These are phyloP conservation scores for Megathymus violae DNA, from an alignment of 1,140 invertebrate genomes.

Conservation along the genomic window DNA sequence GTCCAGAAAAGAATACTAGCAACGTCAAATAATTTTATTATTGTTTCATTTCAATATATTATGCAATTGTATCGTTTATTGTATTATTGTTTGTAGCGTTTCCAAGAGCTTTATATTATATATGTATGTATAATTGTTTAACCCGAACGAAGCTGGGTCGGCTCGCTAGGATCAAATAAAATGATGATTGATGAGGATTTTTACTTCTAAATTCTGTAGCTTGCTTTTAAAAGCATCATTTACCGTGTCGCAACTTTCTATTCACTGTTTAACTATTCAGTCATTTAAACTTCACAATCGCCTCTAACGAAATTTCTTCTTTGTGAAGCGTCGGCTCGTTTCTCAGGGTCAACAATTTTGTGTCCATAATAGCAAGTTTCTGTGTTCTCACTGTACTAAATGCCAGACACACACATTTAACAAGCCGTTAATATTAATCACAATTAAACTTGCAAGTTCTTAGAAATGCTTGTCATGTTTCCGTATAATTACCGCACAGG, in stretches of 20 bases:
- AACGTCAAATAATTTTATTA: no score
- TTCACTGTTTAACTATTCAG: conserved; percentile 7
- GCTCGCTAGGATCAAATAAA: no score
- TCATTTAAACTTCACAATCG: conserved; percentile 24
- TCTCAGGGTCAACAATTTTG: conserved; percentile 33
- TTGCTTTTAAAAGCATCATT: neutral
- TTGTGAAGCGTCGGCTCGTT: conserved; percentile 20
- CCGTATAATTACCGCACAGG: conserved; percentile 8
- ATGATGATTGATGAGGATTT: no score
- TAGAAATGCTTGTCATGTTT: conserved; percentile 17
- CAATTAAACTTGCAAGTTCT: conserved; percentile 19
- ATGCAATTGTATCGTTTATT: no score
- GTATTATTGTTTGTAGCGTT: no score
- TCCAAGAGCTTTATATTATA: no score
- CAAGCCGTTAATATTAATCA: conserved; percentile 16
- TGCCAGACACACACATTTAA: conserved; percentile 17
- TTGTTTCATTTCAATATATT: no score
- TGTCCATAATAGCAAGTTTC: conserved; percentile 26
- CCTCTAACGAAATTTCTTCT: conserved; percentile 18
- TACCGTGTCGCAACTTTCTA: conserved; percentile 17
- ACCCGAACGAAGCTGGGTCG: no score
- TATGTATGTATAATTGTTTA: no score
- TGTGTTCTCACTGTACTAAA: conserved; percentile 33
- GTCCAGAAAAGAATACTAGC: no score
- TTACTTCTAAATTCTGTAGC: neutral